phyloP scores from a whole-genome alignment of 2,797 vertebrate genomes.

The Chromis chromis region DNA sequence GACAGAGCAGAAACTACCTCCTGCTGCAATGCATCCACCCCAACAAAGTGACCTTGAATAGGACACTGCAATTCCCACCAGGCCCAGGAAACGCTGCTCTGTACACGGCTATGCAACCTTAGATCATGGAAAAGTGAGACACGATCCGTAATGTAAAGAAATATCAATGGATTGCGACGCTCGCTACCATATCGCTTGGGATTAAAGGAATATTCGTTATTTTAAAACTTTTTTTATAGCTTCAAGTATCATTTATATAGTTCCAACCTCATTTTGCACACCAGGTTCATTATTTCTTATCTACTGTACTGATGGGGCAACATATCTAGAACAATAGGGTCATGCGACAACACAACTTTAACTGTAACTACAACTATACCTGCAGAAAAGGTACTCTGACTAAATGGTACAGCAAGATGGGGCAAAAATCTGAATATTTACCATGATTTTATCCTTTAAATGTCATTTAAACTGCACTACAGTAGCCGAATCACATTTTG shows the following conservation, averaged over 20 bases:
- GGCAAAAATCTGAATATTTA: no score
- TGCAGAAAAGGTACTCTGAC: no score
- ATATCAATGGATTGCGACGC: not conserved
- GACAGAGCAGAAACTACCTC: constrained; percentile 38
- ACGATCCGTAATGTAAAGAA: not conserved
- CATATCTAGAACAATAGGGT: no score
- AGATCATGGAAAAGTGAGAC: not conserved
- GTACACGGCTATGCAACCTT: constrained; percentile 5
- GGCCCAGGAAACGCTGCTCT: constrained; percentile 15
- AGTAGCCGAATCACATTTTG: no score
- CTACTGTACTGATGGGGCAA: not conserved
- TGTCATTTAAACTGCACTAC: no score
- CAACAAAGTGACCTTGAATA: constrained; percentile 49
- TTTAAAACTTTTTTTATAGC: not conserved
- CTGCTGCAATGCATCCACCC: constrained; percentile 14
- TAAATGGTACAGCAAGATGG: no score
- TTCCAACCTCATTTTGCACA: not conserved
- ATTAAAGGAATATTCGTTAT: constrained; percentile 3
- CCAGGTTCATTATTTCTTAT: no score
- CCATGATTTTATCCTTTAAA: no score
- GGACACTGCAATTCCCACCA: constrained; percentile 30
- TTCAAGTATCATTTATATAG: not conserved
- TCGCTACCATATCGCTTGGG: not conserved
- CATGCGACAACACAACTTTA: no score
- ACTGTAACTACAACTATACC: no score